phyloP scores from a whole-genome alignment of 2,888 invertebrate species.

The Biston stratarius region DNA sequence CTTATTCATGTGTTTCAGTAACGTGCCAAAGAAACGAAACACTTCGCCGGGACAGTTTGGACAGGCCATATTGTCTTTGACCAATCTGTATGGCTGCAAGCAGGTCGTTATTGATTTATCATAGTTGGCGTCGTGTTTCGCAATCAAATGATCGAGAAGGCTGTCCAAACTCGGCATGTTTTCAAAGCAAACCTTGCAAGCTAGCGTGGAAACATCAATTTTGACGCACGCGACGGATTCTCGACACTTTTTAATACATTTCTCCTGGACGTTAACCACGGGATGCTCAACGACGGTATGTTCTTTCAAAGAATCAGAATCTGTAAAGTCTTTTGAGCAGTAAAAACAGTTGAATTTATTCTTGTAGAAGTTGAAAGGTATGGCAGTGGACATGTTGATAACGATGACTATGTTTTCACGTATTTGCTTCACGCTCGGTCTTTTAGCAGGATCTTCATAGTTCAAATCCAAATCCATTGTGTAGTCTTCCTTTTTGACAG shows the following conservation, averaged over 20 bases:
- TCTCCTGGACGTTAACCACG: constrained; percentile 72
- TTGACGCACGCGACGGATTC: constrained; percentile 80
- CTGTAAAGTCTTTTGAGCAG: constrained; percentile 78
- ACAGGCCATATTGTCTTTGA: constrained; percentile 77
- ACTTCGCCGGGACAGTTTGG: constrained; percentile 74
- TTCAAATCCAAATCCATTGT: constrained; percentile 69
- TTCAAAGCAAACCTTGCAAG: constrained; percentile 78
- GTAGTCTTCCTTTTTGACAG: constrained; percentile 69
- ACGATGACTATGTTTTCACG: constrained; percentile 76
- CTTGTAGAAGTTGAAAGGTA: constrained; percentile 81
- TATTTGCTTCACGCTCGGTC: constrained; percentile 77
- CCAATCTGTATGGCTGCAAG: constrained; percentile 72
- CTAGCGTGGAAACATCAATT: constrained; percentile 73
- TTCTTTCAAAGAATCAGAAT: constrained; percentile 74
- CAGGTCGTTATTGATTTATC: constrained; percentile 78
- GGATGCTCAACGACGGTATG: constrained; percentile 76
- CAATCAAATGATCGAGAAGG: constrained; percentile 74
- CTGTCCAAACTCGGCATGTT: constrained; percentile 68
- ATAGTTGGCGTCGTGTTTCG: constrained; percentile 73
- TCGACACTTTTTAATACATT: constrained; percentile 77
- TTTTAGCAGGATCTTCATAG: constrained; percentile 63
- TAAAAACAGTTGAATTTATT: constrained; percentile 82
- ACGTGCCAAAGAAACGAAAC: constrained; percentile 77
- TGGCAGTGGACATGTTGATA: constrained; percentile 80
- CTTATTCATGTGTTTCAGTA: constrained; percentile 78